Evolutionary conservation across 1,140 invertebrate species (phyloP), one percentile per base, ranked within the genome.

Genomic region (Prorops nasuta): DNA sequence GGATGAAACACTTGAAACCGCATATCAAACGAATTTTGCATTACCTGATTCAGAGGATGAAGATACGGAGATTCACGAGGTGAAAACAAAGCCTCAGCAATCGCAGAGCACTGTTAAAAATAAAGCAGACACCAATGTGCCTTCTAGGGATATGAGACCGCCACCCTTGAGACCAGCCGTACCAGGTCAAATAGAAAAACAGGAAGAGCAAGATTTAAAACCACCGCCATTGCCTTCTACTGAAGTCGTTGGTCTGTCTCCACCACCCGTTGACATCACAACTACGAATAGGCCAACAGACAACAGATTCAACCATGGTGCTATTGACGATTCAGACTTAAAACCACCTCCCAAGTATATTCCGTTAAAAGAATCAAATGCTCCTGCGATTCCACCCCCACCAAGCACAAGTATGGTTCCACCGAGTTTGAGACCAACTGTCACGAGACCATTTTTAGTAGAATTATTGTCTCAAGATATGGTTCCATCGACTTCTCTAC

Each of bases 381-480:
- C 51, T 42, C 16, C 64, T 3, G 35, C 59, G 1, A 64, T 65
- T 44, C 58, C 59, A 2, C 63, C 64, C 18, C 21, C 56, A 10
- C 72, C 69, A 1, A 73, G 67, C 43, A 55, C 64, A 4, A 71
- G 51, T 14, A 76, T 77, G 72, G 62, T 72, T 0, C 74, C 75
- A 35, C 72, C 75, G 0, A 71, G 51, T 51, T 63, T 63, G 6
- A 67, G 62, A 49, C 67, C 74, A 2, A 67, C 74, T 0, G 28
- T 63, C 7, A 60, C 64, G 3, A 60, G 71, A 45, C 72, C 74
- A 14, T 77, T 72, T 55, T 56, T 77, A n/a, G 66, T 65, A 15
- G 72, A 78, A 44, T 54, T 77, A 18, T 44, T 77, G 8, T 77
- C 76, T 4, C 65, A 77, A 69, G 73, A 77, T 20, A 77, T 78